phyloP scores from a whole-genome alignment of 2,113 vertebrate genomes.

The Hyaena hyaena region DNA sequence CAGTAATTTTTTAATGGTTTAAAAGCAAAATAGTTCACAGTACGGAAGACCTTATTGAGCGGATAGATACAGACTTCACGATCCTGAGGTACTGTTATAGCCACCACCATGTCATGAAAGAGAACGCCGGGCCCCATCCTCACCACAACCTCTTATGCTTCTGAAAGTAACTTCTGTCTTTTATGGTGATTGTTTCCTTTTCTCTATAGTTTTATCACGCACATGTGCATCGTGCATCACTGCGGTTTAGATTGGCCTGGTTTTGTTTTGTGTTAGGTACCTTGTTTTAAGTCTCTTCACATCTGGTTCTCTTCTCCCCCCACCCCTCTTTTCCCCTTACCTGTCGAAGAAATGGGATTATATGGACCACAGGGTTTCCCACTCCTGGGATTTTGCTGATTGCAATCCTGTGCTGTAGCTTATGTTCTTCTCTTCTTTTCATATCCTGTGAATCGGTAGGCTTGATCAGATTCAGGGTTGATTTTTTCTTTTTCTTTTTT shows the following conservation, averaged over 20 bases:
- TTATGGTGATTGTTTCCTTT: neutral
- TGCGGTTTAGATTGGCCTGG: neutral
- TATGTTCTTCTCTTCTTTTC: neutral
- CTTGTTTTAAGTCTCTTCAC: neutral
- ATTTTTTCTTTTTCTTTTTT: neutral
- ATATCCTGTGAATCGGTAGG: neutral
- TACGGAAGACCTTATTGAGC: neutral
- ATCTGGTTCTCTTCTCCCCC: neutral
- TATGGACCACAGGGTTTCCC: neutral
- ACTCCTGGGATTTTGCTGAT: neutral
- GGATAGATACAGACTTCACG: neutral
- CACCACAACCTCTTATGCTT: neutral
- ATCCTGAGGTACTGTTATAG: neutral
- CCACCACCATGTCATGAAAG: neutral
- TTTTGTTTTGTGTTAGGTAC: neutral
- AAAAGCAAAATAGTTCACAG: neutral
- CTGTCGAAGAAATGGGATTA: neutral
- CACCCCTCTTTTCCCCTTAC: neutral
- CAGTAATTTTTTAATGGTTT: conserved; percentile 15
- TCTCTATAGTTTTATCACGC: neutral
- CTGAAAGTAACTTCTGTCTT: neutral
- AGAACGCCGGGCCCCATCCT: neutral
- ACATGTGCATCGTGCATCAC: neutral
- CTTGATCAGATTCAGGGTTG: neutral
- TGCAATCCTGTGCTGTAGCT: neutral